These are phyloP conservation scores for Parochlus steinenii DNA, from an alignment of 2,888 invertebrate genomes.

Conservation along the genomic window DNA sequence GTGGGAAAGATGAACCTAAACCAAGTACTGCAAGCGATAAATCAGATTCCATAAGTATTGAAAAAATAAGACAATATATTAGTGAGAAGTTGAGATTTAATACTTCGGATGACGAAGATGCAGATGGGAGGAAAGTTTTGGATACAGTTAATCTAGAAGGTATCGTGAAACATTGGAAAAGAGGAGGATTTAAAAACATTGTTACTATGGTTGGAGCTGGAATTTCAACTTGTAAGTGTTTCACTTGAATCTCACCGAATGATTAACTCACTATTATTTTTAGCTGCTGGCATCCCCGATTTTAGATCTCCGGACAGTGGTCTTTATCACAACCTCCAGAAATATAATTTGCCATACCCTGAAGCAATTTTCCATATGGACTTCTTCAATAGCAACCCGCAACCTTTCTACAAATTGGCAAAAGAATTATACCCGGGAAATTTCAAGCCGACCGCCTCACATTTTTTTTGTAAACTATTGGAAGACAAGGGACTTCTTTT, in stretches of 20 bases:
- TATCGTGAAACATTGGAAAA: constrained; percentile 60
- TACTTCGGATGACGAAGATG: constrained; percentile 14
- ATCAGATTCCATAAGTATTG: too few relatives aligned
- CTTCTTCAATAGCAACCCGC: constrained; percentile 74
- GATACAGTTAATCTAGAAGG: constrained; percentile 58
- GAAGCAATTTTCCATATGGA: constrained; percentile 83
- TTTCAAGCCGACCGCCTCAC: constrained; percentile 76
- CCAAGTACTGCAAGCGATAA: too few relatives aligned
- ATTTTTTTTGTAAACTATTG: constrained; percentile 77
- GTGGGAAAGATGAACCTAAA: too few relatives aligned
- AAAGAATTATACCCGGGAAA: constrained; percentile 77
- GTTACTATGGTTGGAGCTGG: constrained; percentile 93
- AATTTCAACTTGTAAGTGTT: constrained; percentile 77
- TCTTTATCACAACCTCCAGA: constrained; percentile 76
- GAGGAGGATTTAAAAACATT: constrained; percentile 62
- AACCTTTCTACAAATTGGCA: constrained; percentile 82
- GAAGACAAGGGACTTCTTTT: constrained; percentile 62
- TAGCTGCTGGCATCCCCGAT: constrained; percentile 92
- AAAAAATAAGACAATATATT: too few relatives aligned
- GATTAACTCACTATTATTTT: constrained; percentile 12
- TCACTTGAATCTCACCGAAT: constrained; percentile 13
- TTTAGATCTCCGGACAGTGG: constrained; percentile 88
- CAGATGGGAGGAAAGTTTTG: constrained; percentile 35
- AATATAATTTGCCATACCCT: constrained; percentile 82
- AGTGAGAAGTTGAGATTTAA: constrained; percentile 26